Evolutionary conservation across 2,113 vertebrate genomes (phyloP), one percentile per base, ranked within the genome.

Genomic region (Lophius piscatorius): DNA sequence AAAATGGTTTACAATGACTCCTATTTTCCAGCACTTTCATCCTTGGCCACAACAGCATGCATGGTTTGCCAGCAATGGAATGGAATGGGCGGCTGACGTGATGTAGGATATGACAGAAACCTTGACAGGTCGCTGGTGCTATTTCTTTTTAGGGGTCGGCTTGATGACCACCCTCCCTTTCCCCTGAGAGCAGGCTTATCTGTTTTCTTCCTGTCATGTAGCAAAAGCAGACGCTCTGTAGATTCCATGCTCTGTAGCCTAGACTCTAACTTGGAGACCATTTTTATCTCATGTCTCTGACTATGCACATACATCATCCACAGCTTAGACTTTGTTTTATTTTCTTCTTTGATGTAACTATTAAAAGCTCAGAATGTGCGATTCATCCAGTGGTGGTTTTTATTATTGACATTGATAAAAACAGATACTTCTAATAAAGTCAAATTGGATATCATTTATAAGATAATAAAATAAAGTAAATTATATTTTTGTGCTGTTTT

Each of bases 1-100:
- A 91, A 93, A 90, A 91, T 92, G 87, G 75, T 92, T 91, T 87
- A 89, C 87, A 88, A 90, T 93, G 85, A 89, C 88, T 91, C 83
- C 90, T 86, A 86, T 92, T 92, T 91, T 91, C 86, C 78, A 84
- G 80, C 87, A 84, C 89, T 90, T 90, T 90, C 86, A 90, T 90
- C 80, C 85, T 79, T 76, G 84, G 84, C 83, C 81, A 82, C 85
- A 72, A 58, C 74, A 46, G 76, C 31, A 56, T 71, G 83, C 74
- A 72, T 72, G 72, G 80, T 78, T 81, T 75, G 70, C 81, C 73
- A 56, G 76, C 45, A 46, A 74, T 58, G 79, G 83, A 65, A 80
- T 71, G 79, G 74, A 80, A 76, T 66, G 81, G 85, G 79, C 64
- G 77, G 77, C 82, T 64, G 78, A 75, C 20, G 56, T 87, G 86